Evolutionary conservation across 2,113 vertebrate genomes (phyloP), one percentile per base, ranked within the genome.

Genomic region (Gallinago media): DNA sequence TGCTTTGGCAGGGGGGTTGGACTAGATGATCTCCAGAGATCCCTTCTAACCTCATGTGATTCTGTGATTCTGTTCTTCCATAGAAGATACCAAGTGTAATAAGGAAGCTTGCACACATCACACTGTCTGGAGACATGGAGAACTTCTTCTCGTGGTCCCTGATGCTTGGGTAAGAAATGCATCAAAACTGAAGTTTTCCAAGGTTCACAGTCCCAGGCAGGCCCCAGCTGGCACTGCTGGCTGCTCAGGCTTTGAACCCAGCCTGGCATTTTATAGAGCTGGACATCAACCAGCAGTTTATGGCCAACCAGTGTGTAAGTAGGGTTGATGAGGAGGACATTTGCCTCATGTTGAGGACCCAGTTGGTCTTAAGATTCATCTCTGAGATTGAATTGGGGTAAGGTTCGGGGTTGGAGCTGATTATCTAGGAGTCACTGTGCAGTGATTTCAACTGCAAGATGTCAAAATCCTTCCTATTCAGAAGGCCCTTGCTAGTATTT

Each of bases 391-490:
- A 77, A 58, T 83, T 63, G 70, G 20, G 32, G 36, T 29, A 80
- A 93, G 3, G 23, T 66, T 74, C 66, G 22, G 34, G 19, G 31
- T 80, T 22, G 12, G 74, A 70, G 29, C 8, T 93, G 36, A 34
- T 70, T 90, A 88, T 66, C 10, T 17, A 74, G 44, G 17, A 61
- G 36, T 50, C 12, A 13, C 12, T 36, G 8, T 67, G 77, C 12
- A 17, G 22, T 49, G 15, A 93, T 85, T 92, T 91, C 31, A 86
- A 44, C 22, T 75, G 11, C n/a, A 73, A 88, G 46, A 75, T 80
- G 32, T 54, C 81, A 89, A 86, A 91, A 71, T 9, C 31, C 68
- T 86, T 65, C 2, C 2, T 50, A 36, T 68, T 55, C 76, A 78
- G 59, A 81, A 75, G 86, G 44, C 5, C 17, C 11, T 15, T 5